Conservation (phyloP, 2,888 invertebrate genomes). For the Pollenia griseotomentosa region DNA sequence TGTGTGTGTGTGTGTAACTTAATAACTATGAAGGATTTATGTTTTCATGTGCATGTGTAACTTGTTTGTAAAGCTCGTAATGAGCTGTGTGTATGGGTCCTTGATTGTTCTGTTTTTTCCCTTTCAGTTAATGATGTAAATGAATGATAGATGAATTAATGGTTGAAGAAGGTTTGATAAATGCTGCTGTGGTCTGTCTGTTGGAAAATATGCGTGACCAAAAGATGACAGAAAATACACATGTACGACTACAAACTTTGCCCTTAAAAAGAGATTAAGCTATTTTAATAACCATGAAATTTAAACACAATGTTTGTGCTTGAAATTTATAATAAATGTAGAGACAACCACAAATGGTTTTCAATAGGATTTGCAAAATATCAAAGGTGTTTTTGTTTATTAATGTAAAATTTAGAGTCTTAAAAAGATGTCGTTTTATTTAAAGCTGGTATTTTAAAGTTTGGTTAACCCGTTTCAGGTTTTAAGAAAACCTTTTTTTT, state of each 20-base stretch:
- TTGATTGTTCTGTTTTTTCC: neutral
- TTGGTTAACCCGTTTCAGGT: too few relatives aligned
- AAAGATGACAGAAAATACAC: neutral
- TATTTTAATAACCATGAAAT: too few relatives aligned
- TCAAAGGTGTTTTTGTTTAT: too few relatives aligned
- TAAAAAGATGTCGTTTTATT: too few relatives aligned
- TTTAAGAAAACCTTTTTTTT: too few relatives aligned
- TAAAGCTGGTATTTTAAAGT: too few relatives aligned
- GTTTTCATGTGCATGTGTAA: neutral
- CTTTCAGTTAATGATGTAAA: neutral
- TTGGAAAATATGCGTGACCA: neutral
- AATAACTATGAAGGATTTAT: constrained; percentile 21
- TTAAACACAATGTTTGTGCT: too few relatives aligned
- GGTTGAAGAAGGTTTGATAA: neutral
- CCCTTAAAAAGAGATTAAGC: too few relatives aligned
- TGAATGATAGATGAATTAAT: constrained; percentile 1
- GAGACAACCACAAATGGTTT: too few relatives aligned
- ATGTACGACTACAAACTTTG: too few relatives aligned
- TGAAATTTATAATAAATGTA: too few relatives aligned
- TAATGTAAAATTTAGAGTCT: too few relatives aligned
- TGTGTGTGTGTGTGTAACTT: constrained; percentile 22
- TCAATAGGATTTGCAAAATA: neutral
- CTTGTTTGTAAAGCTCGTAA: constrained; percentile 2
- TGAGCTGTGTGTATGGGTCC: neutral
- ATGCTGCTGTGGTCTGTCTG: neutral